Evolutionary conservation across 2,113 vertebrate species (phyloP).

Genomic region (Mesoclemmys tuberculata): DNA sequence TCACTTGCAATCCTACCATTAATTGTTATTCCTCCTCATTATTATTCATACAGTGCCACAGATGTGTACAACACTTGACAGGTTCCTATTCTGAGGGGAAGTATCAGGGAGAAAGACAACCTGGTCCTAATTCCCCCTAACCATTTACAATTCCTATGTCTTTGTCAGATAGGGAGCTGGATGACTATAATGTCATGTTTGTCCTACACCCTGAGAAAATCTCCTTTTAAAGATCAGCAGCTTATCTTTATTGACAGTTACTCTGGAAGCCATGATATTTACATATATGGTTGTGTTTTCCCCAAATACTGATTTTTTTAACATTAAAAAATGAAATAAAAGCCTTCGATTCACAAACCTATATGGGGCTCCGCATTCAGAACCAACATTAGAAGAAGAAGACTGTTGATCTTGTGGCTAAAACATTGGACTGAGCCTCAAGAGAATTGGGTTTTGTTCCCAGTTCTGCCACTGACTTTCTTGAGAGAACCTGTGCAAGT

Average conservation of each 20-base stretch:
- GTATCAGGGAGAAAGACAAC: not conserved
- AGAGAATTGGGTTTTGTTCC: not conserved
- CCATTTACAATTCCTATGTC: slow-evolving; percentile 67
- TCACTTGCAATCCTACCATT: rapidly evolving
- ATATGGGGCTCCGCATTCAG: not conserved
- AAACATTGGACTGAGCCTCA: not conserved
- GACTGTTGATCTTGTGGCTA: not conserved
- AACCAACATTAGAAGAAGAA: not conserved
- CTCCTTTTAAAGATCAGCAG: slow-evolving; percentile 72
- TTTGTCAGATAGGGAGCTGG: slow-evolving; percentile 54
- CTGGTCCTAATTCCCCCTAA: slow-evolving; percentile 11
- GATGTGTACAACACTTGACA: rapidly evolving
- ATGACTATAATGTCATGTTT: slow-evolving; percentile 68
- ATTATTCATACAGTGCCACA: rapidly evolving
- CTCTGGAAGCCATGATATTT: slow-evolving; percentile 44
- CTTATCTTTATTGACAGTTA: slow-evolving; percentile 66
- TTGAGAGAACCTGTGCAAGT: not conserved
- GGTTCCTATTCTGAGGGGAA: rapidly evolving
- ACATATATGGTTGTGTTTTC: slow-evolving; percentile 44
- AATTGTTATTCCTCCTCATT: rapidly evolving
- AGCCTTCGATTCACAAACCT: not conserved
- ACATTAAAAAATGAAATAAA: slow-evolving; percentile 32
- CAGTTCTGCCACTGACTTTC: not conserved
- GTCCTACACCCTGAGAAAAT: slow-evolving; percentile 66
- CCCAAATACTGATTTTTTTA: slow-evolving; percentile 60